Evolutionary conservation across 2,888 invertebrate genomes (phyloP), one percentile per base, ranked within the genome.

Genomic region (Nasonia oneida): DNA sequence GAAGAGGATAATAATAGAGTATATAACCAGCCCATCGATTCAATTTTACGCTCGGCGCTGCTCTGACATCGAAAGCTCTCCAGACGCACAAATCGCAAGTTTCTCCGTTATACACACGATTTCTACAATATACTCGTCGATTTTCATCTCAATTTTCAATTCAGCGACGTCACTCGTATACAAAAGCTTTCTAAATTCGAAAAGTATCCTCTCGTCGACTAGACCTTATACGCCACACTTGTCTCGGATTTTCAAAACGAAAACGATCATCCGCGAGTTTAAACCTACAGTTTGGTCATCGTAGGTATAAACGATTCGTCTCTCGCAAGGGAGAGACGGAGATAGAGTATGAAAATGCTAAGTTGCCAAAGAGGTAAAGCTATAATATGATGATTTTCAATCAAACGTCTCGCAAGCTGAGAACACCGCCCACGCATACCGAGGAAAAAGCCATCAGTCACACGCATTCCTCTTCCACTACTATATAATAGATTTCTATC

Each of bases 141-240:
- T 81, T 61, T 61, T 74, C 10, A 74, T 37, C 37, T 12, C 47
- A 57, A 47, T 4, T 42, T 73, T 47, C 47, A 47, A 10, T 23
- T 74, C 29, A 50, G 18, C 50, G 23, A 74, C 18, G 6, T 14
- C 33, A 14, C 47, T 82, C 71, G 14, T 47, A 64, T 79, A 79
- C 39, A 75, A 82, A 82, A 75, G 75, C 23, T 82, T 37, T 37
- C 37, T 61, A 42, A 67, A 50, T 75, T 50, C 23, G 29, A 75
- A 81, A 81, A 73, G 37, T 73, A n/a, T 57, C 47, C 42, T 42
- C 37, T 42, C 37, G 42, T 64, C 42, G 47, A 81, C n/a, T 18
- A 64, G 29, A n/a, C 61, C n/a, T 6, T 5, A 14, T 10, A 33
- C 33, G 33, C 33, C 33, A 29, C 37, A 70, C 33, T 18, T 70